These are phyloP conservation scores for Yoshiicerus persimilis DNA, from an alignment of 1,140 invertebrate genomes.

Conservation along the genomic window DNA sequence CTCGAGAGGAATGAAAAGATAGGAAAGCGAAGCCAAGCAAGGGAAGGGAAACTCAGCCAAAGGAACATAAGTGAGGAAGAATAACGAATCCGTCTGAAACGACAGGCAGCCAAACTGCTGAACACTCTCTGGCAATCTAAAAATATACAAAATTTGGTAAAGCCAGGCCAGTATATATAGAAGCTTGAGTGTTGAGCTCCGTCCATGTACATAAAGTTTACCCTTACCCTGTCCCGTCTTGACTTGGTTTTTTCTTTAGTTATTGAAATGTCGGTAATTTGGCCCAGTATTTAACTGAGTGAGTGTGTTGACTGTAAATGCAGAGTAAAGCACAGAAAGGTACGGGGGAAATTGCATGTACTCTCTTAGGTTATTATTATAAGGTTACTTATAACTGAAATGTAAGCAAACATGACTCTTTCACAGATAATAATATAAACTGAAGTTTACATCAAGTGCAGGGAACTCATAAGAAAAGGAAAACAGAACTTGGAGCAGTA, in stretches of 20 bases:
- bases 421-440: not conserved
- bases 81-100: not conserved
- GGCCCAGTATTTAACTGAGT: not conserved
- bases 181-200: not conserved
- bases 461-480: conserved; percentile 9
- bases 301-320: not conserved
- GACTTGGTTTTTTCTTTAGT: not conserved
- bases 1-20: not conserved
- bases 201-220: not conserved
- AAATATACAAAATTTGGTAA: not conserved
- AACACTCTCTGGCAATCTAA: conserved; percentile 2
- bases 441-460: conserved; percentile 12
- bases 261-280: not conserved
- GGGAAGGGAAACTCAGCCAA: not conserved
- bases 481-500: not conserved
- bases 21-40: not conserved
- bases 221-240: not conserved
- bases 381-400: not conserved
- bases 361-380: not conserved
- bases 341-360: too few species aligned
- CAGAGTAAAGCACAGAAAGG: too few species aligned
- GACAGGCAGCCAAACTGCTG: not conserved
- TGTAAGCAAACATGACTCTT: not conserved
- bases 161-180: not conserved
- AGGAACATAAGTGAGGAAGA: not conserved